Conservation (phyloP, 2,797 vertebrate genomes). For the Lacerta viridis region DNA sequence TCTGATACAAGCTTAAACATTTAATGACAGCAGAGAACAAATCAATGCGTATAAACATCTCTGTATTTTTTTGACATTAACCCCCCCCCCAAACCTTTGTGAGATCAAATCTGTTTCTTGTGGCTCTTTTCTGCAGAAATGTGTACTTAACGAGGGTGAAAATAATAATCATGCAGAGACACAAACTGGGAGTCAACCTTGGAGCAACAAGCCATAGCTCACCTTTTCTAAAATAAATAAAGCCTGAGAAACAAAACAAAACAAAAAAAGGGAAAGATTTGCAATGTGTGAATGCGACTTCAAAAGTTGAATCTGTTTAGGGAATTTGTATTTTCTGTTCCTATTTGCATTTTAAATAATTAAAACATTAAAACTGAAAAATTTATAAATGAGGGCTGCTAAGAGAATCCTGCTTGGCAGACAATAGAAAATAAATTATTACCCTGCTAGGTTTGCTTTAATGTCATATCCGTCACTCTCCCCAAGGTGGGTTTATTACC, state of each 20-base stretch:
- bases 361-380: constrained; percentile 87
- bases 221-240: constrained; percentile 30
- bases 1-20: constrained; percentile 9
- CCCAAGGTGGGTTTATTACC: constrained; percentile 80
- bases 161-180: constrained; percentile 26
- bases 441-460: constrained; percentile 72
- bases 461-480: constrained; percentile 81
- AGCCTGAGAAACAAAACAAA: background rate
- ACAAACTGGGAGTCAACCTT: constrained; percentile 49
- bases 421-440: constrained; percentile 80
- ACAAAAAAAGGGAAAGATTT: constrained; percentile 44
- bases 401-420: constrained; percentile 79
- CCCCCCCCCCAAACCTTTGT: background rate
- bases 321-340: constrained; percentile 80
- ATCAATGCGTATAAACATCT: background rate
- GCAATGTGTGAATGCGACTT: constrained; percentile 56
- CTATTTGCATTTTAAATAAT: constrained; percentile 89
- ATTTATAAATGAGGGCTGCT: constrained; percentile 83
- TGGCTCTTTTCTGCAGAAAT: background rate
- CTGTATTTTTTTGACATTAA: constrained; percentile 38
- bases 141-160: background rate
- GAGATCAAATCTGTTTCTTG: constrained; percentile 48
- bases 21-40: constrained; percentile 19
- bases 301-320: constrained; percentile 75
- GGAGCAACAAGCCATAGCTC: background rate